These are phyloP conservation scores for Arrhopalites spinosus DNA, from an alignment of 2,888 invertebrate genomes.

Conservation along the genomic window DNA sequence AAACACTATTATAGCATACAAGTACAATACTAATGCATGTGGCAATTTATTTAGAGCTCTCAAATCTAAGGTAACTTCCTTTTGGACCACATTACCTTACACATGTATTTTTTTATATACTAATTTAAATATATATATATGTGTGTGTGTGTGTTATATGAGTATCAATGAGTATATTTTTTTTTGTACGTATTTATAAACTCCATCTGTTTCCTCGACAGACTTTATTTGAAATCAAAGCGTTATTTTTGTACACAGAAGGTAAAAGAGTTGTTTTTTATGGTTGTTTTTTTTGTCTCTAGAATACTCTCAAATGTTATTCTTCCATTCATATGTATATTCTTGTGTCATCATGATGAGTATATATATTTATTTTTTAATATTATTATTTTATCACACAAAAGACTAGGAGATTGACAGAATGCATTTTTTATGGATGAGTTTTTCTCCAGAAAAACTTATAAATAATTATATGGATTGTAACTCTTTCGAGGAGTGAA, in stretches of 20 bases:
- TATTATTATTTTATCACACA: conserved; percentile 35
- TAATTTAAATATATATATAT: no score
- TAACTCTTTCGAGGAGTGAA: no score
- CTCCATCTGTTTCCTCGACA: conserved; percentile 1
- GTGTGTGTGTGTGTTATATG: no score
- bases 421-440: conserved; percentile 13
- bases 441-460: conserved; percentile 1
- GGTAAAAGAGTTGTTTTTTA: conserved; percentile 20
- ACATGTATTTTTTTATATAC: no score
- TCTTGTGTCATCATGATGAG: not conserved
- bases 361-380: conserved; percentile 7
- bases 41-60: no score
- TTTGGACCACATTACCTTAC: no score
- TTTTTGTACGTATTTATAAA: not conserved
- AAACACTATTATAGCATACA: no score
- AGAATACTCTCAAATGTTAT: not conserved
- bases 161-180: not conserved
- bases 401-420: conserved; percentile 38
- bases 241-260: conserved; percentile 26
- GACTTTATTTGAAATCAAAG: not conserved
- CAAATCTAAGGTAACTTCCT: no score
- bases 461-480: conserved; percentile 6
- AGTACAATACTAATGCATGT: no score
- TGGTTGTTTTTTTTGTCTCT: not conserved
- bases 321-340: not conserved